These are phyloP conservation scores for Campoplex capitator DNA, from an alignment of 2,888 invertebrate genomes.

Conservation along the genomic window DNA sequence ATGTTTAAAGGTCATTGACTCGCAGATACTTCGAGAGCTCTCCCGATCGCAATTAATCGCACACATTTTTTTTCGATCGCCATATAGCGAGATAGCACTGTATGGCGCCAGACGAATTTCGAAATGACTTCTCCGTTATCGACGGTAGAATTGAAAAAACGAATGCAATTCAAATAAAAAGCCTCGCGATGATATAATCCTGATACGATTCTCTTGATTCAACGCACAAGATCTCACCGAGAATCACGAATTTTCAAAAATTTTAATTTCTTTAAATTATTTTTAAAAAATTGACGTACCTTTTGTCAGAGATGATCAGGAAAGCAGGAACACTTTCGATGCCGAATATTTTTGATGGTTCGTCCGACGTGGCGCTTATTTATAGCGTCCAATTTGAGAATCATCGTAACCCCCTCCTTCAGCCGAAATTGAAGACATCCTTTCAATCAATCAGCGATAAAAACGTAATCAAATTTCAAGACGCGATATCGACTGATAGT, in stretches of 20 bases:
- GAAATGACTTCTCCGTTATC: conserved; percentile 5
- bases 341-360: not conserved
- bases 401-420: conserved; percentile 1
- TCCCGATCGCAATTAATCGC: not conserved
- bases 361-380: conserved; percentile 4
- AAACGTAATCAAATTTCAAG: not conserved
- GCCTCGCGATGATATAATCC: not conserved
- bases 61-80: not conserved
- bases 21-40: not conserved
- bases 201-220: not conserved
- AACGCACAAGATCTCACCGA: not conserved
- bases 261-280: not conserved
- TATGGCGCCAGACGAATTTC: conserved; percentile 14
- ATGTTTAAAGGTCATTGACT: conserved; percentile 2
- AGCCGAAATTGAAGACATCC: conserved; percentile 2
- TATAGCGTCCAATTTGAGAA: not conserved
- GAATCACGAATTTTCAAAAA: not conserved
- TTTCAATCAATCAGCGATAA: not conserved
- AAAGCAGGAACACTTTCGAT: conserved; percentile 7
- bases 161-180: not conserved
- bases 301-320: not conserved
- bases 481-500: not conserved
- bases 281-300: not conserved
- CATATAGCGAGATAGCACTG: not conserved
- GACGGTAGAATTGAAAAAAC: not conserved